These are phyloP conservation scores for Oscheius onirici DNA, from an alignment of 2,888 invertebrate species.

Conservation along the genomic window DNA sequence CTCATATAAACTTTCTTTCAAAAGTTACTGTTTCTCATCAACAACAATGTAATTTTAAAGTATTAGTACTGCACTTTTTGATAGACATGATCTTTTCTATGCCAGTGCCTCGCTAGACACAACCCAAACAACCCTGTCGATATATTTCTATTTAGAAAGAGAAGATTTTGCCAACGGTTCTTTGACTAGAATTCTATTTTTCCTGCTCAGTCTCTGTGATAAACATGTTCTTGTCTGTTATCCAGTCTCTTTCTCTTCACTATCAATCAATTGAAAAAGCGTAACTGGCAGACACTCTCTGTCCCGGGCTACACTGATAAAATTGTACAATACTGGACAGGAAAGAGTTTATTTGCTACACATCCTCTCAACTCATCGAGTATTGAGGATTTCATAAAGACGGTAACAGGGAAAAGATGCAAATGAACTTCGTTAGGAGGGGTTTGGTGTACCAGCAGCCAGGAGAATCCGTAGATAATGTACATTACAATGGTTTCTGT, in stretches of 20 bases:
- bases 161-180: too few relatives aligned
- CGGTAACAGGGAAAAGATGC: neutral
- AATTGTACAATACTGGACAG: neutral
- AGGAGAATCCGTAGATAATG: conserved; percentile 25
- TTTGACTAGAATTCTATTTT: too few relatives aligned
- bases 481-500: conserved; percentile 23
- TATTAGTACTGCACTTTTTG: too few relatives aligned
- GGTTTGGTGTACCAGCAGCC: conserved; percentile 26
- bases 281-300: neutral
- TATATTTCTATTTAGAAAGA: too few relatives aligned
- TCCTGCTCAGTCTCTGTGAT: too few relatives aligned
- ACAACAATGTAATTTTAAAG: too few relatives aligned
- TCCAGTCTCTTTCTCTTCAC: too few relatives aligned
- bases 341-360: conserved; percentile 11
- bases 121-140: too few relatives aligned
- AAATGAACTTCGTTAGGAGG: neutral
- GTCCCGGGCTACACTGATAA: neutral
- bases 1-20: neutral
- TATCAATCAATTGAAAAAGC: too few relatives aligned
- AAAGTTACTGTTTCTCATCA: neutral
- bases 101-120: too few relatives aligned
- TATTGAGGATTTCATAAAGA: neutral
- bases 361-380: neutral
- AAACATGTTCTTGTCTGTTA: too few relatives aligned
- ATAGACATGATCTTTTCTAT: too few relatives aligned